Base-by-base conservation (phyloP, 2,113 vertebrate species). In the Alouatta palliata region DNA sequence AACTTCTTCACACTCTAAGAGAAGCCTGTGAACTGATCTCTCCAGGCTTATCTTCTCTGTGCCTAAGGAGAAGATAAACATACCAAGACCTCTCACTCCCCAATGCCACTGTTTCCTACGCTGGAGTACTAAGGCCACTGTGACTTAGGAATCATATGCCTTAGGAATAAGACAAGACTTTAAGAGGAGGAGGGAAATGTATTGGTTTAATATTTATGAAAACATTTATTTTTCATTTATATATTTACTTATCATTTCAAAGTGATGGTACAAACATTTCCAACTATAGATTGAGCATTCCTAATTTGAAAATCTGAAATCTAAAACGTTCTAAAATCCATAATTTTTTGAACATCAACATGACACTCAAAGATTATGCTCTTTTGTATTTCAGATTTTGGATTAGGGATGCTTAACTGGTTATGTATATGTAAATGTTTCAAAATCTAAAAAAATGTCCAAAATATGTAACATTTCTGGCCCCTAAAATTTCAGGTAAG, bases 181-280 rank as follows among this genome's bases (percentile, higher is more conserved):
- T n/a, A 52, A 71, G 70, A 5, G 54, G 17, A 30, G 12, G 25
- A 27, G 2, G 19, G 21, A 11, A 25, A 19, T n/a, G 45, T 37
- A 20, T 2, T 76, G n/a, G 37, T 45, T 77, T 85, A 88, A 40
- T 32, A 68, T 35, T 66, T 83, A 11, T 64, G 45, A 83, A 82
- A 68, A 87, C 2, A 68, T 56, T 70, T 79, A 56, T 40, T 47
- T 96, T 97, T 54, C 21, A 76, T 91, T 92, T 64, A 64, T 84
- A 19, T 61, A 80, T n/a, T 19, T 52, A 37, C 25, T 95, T 94
- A 87, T 70, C 17, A 82, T 84, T 92, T 35, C 71, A 88, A 25
- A 75, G 27, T 68, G 17, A 96, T 77, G 27, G 35, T 61, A 96
- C 52, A 40, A 88, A 88, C 75, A 86, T 73, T 54, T 17, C 40